These are phyloP conservation scores for Lasiurus borealis DNA, from an alignment of 2,113 vertebrate genomes.

Conservation along the genomic window DNA sequence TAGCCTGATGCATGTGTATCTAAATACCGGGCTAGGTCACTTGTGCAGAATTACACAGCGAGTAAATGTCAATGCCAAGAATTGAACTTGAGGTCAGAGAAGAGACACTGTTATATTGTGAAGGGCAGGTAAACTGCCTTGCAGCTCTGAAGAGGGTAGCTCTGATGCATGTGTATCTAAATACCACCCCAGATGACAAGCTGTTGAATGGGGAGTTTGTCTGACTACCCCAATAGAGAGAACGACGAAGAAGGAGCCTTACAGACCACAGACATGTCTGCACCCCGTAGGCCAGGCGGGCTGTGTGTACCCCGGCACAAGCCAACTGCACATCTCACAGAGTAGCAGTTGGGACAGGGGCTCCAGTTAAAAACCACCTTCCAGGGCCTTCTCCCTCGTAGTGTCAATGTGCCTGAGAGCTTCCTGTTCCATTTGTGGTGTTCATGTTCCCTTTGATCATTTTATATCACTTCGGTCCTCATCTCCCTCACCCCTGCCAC, in stretches of 20 bases:
- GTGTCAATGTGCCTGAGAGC: not conserved
- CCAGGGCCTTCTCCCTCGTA: not conserved
- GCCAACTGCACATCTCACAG: not conserved
- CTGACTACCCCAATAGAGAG: not conserved
- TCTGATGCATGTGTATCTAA: not conserved
- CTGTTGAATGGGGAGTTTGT: not conserved
- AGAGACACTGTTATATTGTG: not conserved
- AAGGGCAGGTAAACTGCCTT: not conserved
- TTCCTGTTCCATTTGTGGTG: not conserved
- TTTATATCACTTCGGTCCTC: not conserved
- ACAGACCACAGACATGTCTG: not conserved
- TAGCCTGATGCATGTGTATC: not conserved
- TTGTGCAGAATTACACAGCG: not conserved
- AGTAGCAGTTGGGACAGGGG: not conserved
- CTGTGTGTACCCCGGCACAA: not conserved
- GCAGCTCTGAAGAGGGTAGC: not conserved
- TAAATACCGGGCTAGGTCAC: not conserved
- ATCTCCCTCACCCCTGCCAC: not conserved
- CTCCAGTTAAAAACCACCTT: not conserved
- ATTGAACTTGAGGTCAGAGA: not conserved
- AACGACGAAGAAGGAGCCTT: not conserved
- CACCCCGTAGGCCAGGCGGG: fast-evolving
- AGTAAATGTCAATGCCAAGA: not conserved
- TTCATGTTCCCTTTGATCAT: fast-evolving
- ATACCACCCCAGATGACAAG: too few relatives aligned